These are phyloP conservation scores for Lucinisca nassula DNA, from an alignment of 2,888 invertebrate genomes.

Conservation along the genomic window DNA sequence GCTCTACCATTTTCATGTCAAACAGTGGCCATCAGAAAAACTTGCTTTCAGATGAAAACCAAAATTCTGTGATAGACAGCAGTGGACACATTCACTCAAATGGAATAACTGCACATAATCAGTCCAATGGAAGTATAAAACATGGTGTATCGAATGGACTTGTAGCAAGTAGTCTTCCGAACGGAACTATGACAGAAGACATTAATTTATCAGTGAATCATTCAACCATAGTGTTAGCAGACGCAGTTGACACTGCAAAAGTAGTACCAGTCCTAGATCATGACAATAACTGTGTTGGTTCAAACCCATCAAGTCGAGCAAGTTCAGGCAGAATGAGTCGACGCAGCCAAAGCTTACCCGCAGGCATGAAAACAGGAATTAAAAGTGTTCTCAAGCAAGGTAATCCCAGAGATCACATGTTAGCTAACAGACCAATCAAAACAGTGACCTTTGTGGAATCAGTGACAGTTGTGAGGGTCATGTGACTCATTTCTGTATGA, in stretches of 20 bases:
- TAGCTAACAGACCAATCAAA: slow-evolving; percentile 64
- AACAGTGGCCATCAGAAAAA: background rate
- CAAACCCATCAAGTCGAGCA: background rate
- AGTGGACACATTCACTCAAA: background rate
- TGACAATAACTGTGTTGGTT: background rate
- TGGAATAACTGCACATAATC: background rate
- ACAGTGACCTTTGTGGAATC: slow-evolving; percentile 68
- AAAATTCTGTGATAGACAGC: background rate
- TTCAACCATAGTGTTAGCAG: background rate
- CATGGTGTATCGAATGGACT: no score
- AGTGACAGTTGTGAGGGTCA: slow-evolving; percentile 63
- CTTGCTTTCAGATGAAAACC: background rate
- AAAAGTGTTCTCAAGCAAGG: slow-evolving; percentile 64
- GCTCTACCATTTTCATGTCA: background rate
- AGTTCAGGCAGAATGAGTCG: background rate
- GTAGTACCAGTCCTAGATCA: background rate
- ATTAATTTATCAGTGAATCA: background rate
- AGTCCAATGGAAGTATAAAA: no score
- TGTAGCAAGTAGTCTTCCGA: background rate
- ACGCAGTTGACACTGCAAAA: background rate
- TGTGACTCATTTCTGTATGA: no score
- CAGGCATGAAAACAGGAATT: slow-evolving; percentile 24
- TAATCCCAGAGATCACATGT: slow-evolving; percentile 35
- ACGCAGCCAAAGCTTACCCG: slow-evolving; percentile 8
- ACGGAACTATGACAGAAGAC: background rate